phyloP scores from a whole-genome alignment of 2,113 vertebrate species.

The Odocoileus hemionus region DNA sequence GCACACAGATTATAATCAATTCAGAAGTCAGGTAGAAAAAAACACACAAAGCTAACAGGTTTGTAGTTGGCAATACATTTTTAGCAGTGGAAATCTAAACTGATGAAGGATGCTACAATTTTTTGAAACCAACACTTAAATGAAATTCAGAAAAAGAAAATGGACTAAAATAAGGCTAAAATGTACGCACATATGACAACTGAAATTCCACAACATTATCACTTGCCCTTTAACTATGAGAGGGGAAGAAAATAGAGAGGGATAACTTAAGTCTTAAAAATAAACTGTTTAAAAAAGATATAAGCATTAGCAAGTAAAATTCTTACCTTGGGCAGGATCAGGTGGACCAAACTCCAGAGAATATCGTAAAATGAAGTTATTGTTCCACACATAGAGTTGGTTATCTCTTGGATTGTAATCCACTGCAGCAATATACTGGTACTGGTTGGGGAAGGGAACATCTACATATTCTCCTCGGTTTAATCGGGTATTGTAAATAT shows the following conservation, averaged over 20 bases:
- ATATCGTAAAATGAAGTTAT: constrained; percentile 98
- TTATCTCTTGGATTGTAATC: constrained; percentile 99
- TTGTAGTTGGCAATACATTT: constrained; percentile 28
- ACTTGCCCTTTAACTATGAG: neutral
- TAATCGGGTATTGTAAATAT: constrained; percentile 95
- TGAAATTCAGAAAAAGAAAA: neutral
- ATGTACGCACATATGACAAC: neutral
- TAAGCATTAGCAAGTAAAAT: neutral
- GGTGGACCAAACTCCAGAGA: constrained; percentile 96
- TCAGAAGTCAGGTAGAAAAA: constrained; percentile 49
- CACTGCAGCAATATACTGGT: constrained; percentile 98
- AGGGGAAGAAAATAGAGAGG: neutral
- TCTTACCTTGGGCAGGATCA: constrained; percentile 96
- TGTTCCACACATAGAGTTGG: constrained; percentile 99
- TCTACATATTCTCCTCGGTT: constrained; percentile 94
- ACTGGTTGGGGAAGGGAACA: constrained; percentile 98
- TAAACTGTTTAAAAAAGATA: neutral
- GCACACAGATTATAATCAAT: constrained; percentile 63
- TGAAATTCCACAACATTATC: neutral
- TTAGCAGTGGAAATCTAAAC: constrained; percentile 40
- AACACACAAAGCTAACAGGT: neutral
- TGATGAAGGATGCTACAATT: neutral
- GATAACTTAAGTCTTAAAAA: neutral
- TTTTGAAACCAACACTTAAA: neutral
- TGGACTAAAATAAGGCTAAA: neutral